Evolutionary conservation across 2,888 invertebrate genomes (phyloP).

Genomic region (Uropetala carovei): DNA sequence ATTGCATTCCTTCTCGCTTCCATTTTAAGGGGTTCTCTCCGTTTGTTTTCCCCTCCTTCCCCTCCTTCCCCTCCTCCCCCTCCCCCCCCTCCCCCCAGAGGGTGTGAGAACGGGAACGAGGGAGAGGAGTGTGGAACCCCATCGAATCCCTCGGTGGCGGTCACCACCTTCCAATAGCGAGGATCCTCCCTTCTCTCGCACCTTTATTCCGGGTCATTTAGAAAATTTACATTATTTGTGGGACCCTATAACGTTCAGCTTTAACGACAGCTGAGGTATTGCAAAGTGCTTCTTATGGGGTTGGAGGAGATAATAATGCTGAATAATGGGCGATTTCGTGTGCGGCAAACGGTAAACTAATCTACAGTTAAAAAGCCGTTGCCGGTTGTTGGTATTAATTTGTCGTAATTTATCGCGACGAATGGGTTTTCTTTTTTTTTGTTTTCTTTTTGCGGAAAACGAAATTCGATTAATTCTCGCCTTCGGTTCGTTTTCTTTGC

Average conservation of each 20-base stretch:
- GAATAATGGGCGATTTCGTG: neutral
- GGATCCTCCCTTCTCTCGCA: neutral
- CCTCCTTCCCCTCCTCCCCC: too few relatives aligned
- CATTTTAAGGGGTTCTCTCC: neutral
- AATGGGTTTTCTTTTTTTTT: neutral
- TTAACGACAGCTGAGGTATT: neutral
- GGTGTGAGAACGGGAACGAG: neutral
- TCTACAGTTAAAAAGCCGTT: neutral
- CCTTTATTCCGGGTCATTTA: neutral
- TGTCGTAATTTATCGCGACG: neutral
- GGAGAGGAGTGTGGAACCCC: neutral
- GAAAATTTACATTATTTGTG: slow-evolving; percentile 16
- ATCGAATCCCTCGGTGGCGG: neutral
- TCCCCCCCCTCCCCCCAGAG: neutral
- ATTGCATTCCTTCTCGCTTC: neutral
- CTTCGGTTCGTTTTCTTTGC: neutral
- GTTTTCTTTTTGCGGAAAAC: neutral
- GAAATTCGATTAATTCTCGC: slow-evolving; percentile 12
- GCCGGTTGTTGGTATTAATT: slow-evolving; percentile 25
- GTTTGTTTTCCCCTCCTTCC: too few relatives aligned
- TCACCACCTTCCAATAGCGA: neutral
- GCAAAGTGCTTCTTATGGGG: neutral
- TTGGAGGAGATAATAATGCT: neutral
- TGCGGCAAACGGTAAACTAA: neutral
- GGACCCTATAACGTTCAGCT: neutral